Evolutionary conservation across 2,888 invertebrate species (phyloP), one percentile per base, ranked within the genome.

Genomic region (Opisthograptis luteolata): DNA sequence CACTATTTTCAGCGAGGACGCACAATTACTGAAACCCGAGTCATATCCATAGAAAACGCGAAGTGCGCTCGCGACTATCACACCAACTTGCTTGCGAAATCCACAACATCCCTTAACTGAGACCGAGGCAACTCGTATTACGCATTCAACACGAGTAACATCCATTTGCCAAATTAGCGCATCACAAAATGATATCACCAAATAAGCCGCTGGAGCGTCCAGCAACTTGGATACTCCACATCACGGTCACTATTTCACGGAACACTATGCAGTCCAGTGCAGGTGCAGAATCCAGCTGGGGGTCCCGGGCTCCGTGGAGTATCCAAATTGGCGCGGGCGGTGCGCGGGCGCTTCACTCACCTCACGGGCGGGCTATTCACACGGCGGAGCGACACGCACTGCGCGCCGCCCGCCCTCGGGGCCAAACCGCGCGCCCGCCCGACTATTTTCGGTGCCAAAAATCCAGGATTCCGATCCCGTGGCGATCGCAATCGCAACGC

Each of bases 351-450:
- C 63, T 57, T 66, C 67, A 82, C 84, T 84, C 84, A 89, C 89
- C 89, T 88, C 87, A 81, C 84, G 83, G 78, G 82, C 89, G 88
- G 84, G 89, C 84, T 89, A 79, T 89, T 88, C 84, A 83, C 81
- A 85, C 89, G 90, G 90, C 90, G 90, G 90, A 90, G 90, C 90
- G 90, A 83, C 90, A 83, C 89, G 89, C 89, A 90, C 89, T 89
- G 88, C 83, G 82, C 78, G 73, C 76, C 76, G 77, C 79, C 81
- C 81, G 79, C 81, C 81, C 82, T 74, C 73, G 76, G 69, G 66
- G 66, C 70, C 69, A 66, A 72, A 64, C 79, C 80, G 80, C 81
- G 76, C 81, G 79, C 83, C 83, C 85, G 82, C 85, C 79, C 79
- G 83, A 84, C 88, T 89, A 89, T 90, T 90, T 90, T 89, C 81